These are phyloP conservation scores for Epinephelus awoara DNA, from an alignment of 2,797 vertebrate genomes.

Conservation along the genomic window DNA sequence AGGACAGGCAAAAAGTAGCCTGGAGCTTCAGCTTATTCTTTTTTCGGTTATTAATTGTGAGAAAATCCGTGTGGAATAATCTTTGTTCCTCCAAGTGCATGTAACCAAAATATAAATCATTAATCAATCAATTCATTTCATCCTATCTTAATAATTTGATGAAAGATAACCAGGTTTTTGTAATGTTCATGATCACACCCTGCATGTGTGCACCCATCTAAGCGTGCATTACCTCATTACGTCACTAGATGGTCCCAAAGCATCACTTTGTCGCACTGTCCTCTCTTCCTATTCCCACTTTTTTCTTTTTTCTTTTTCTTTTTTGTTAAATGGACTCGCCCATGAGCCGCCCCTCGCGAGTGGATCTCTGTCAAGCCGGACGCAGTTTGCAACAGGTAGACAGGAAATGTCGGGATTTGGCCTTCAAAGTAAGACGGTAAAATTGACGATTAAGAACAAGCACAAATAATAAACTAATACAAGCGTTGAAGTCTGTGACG, in stretches of 20 bases:
- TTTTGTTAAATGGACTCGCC: constrained; percentile 84
- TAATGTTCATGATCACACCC: background rate
- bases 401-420: constrained; percentile 14
- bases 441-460: background rate
- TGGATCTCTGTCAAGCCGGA: constrained; percentile 55
- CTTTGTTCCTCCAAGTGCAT: too few relatives aligned
- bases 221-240: background rate
- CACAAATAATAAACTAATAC: accelerated
- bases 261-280: constrained; percentile 8
- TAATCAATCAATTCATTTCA: background rate
- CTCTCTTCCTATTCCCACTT: constrained; percentile 29
- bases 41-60: too few relatives aligned
- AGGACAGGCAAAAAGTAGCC: too few relatives aligned
- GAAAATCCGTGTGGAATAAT: too few relatives aligned
- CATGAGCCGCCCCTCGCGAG: constrained; percentile 75
- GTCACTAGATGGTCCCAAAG: constrained; percentile 72
- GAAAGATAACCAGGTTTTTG: background rate
- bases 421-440: constrained; percentile 40
- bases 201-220: background rate
- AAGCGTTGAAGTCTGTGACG: background rate
- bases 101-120: too few relatives aligned
- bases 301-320: constrained; percentile 32
- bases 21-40: too few relatives aligned
- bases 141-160: background rate
- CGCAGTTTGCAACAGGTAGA: background rate